Percentiles rank a stretch among this genome's conserved stretches.
These are phyloP conservation scores for Bungarus multicinctus DNA, from an alignment of 2,113 vertebrate species.

Conservation along the genomic window DNA sequence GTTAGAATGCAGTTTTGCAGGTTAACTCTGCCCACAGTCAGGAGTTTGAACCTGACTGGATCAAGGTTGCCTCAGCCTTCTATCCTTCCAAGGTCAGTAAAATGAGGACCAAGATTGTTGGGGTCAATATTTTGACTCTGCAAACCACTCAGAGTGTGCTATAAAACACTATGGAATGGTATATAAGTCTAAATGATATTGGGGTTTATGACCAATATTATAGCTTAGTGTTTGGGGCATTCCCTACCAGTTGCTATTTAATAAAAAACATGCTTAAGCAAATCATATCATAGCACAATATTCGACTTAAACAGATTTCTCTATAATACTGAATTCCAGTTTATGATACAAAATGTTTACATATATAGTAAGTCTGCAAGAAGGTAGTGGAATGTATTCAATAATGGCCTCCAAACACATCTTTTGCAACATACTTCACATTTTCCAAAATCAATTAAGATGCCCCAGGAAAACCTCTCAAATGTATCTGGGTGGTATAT, in stretches of 20 bases:
- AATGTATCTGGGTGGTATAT: neutral
- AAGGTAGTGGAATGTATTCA: neutral
- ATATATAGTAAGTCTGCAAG: neutral
- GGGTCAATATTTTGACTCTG: neutral
- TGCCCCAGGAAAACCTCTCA: neutral
- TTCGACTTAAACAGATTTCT: neutral
- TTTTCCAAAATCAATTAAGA: neutral
- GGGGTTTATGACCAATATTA: neutral
- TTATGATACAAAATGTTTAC: neutral
- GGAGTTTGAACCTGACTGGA: too few species aligned
- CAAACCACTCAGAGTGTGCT: neutral
- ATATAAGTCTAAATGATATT: neutral
- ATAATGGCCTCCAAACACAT: neutral
- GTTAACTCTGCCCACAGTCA: too few species aligned
- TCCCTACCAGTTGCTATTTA: neutral
- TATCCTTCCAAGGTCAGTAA: neutral
- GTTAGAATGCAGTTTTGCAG: too few species aligned
- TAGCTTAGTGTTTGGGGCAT: neutral
- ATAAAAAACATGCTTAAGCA: neutral
- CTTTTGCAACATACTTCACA: neutral
- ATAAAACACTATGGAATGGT: neutral
- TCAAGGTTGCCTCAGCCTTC: too few species aligned
- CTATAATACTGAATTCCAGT: neutral
- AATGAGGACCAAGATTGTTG: neutral
- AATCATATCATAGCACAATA: neutral